phyloP scores from a whole-genome alignment of 2,888 invertebrate genomes.

The Eilema caniola region DNA sequence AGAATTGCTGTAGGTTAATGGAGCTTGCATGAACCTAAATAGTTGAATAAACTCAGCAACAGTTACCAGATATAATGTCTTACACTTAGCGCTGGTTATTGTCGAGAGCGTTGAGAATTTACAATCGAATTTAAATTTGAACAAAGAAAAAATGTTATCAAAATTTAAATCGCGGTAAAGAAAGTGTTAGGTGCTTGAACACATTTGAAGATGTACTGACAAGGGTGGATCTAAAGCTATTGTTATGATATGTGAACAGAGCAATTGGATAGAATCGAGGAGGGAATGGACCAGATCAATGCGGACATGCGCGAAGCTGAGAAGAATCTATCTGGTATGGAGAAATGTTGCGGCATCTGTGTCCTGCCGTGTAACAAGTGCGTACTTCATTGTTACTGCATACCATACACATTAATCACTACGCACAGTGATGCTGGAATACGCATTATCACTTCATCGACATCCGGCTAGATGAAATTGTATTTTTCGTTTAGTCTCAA shows the following conservation, averaged over 20 bases:
- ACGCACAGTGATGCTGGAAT: not conserved
- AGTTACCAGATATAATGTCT: slow-evolving; percentile 66
- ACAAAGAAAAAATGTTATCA: slow-evolving; percentile 39
- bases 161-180: slow-evolving; percentile 55
- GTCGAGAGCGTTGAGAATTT: slow-evolving; percentile 87
- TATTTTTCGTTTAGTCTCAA: too few relatives aligned
- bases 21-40: slow-evolving; percentile 73
- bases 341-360: slow-evolving; percentile 99
- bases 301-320: slow-evolving; percentile 99
- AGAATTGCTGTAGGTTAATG: slow-evolving; percentile 67
- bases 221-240: slow-evolving; percentile 71
- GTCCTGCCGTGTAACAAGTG: slow-evolving; percentile 99
- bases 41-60: slow-evolving; percentile 62
- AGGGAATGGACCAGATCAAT: slow-evolving; percentile 99
- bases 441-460: not conserved
- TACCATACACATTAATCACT: slow-evolving; percentile 8
- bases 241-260: slow-evolving; percentile 89
- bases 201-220: slow-evolving; percentile 56
- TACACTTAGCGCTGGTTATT: slow-evolving; percentile 82
- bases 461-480: too few relatives aligned
- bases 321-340: slow-evolving; percentile 99
- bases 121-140: slow-evolving; percentile 60
- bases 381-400: slow-evolving; percentile 62
- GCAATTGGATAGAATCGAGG: slow-evolving; percentile 99
- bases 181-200: slow-evolving; percentile 74